Evolutionary conservation across 2,797 vertebrate species (phyloP), one percentile per base, ranked within the genome.

Genomic region (Danio jaintianensis): DNA sequence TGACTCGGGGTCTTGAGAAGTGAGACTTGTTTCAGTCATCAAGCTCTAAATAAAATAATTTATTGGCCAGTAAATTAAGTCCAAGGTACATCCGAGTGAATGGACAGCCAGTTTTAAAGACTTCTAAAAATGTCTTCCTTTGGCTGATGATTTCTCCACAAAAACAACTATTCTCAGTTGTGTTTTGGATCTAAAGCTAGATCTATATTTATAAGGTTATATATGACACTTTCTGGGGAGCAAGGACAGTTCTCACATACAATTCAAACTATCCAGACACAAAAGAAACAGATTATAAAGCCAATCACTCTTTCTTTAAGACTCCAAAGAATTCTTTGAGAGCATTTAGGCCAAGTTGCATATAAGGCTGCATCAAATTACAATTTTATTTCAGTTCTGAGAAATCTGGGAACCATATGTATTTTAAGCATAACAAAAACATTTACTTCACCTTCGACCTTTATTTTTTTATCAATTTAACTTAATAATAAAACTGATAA

Each of bases 11-110:
- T 8, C 9, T 5, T 68, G 8, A 68, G 48, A 36, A 45, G 48
- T 45, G 36, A 66, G 43, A 70, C n/a, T 40, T 70, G n/a, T 55
- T 20, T 71, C 29, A 69, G 29, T 53, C 48, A 13, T 18, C 36
- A 40, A 22, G 40, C n/a, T 43, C 20, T 67, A 45, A 66, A 77
- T 67, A 43, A 36, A 2, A 67, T 12, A 2, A 56, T 18, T 36
- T 67, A 67, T 10, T 29, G 12, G 16, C 20, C 2, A 67, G 18
- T 56, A 56, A 18, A 56, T 43, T 56, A 13, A 36, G 29, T 56
- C 56, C 15, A 56, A 47, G 40, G 16, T 43, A 53, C 6, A 4
- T n/a, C 50, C 13, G 9, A 76, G 18, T 29, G 38, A 64, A 53
- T 61, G 4, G 43, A 74, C 61, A 38, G 20, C 4, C 15, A 13